Conservation (phyloP, 2,888 invertebrate genomes). For the Autographa pulchrina region DNA sequence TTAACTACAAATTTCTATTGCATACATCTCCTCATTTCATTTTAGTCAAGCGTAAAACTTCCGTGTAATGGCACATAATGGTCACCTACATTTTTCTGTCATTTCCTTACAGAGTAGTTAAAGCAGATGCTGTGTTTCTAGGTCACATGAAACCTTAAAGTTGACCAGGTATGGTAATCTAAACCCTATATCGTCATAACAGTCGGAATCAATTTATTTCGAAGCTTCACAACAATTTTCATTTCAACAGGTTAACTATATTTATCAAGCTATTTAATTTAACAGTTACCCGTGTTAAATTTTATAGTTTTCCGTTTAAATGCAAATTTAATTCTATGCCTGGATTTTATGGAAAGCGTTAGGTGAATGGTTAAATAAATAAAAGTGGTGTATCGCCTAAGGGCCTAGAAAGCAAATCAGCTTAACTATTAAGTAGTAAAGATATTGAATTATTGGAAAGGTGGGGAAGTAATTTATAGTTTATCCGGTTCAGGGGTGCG, state of each 20-base stretch:
- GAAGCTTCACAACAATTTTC: conserved; percentile 13
- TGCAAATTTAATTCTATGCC: conserved; percentile 28
- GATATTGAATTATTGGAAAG: conserved; percentile 29
- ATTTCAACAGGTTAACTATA: conserved; percentile 16
- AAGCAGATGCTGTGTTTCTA: too few relatives aligned
- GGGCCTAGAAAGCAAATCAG: background rate
- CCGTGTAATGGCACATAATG: too few relatives aligned
- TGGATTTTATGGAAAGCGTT: conserved; percentile 25
- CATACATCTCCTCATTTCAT: too few relatives aligned
- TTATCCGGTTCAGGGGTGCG: background rate
- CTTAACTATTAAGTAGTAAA: conserved; percentile 12
- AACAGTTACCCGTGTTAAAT: conserved; percentile 26
- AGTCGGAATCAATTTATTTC: conserved; percentile 19
- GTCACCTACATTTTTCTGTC: too few relatives aligned
- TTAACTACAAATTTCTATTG: too few relatives aligned
- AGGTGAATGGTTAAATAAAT: conserved; percentile 27
- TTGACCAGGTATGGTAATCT: too few relatives aligned
- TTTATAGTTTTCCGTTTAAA: conserved; percentile 37
- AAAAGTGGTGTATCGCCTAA: conserved; percentile 10
- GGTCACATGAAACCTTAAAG: too few relatives aligned
- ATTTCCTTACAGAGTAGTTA: too few relatives aligned
- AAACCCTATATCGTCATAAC: background rate
- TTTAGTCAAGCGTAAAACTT: too few relatives aligned
- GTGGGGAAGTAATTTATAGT: conserved; percentile 16
- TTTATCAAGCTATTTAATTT: conserved; percentile 30